Base-by-base conservation (phyloP, 2,113 vertebrate species). In the Ciconia boyciana region DNA sequence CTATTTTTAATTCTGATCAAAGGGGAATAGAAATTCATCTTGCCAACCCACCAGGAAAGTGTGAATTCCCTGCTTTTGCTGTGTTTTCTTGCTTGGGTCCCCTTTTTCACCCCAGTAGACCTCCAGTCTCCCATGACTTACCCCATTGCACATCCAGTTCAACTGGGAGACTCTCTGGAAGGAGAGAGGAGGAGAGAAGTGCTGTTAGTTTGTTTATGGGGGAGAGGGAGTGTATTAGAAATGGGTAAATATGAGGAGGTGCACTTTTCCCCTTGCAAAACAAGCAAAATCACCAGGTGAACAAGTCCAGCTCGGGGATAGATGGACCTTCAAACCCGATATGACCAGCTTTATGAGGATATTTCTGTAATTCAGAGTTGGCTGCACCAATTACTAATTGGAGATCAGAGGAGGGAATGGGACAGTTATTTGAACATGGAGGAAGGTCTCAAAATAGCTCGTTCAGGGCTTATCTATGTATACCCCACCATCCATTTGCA, bases 391-490 rank as follows among this genome's bases (percentile, higher is more conserved):
- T 48, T 46, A 17, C 43, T 12, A 5, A 41, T 7, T 11, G 11
- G 43, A 24, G 19, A n/a, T 24, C 43, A 19, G 43, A 49, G 43
- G 12, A 66, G 29, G 71, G 83, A 34, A 24, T 3, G 34, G 41
- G 61, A 28, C 13, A 22, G 43, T 49, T 57, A 24, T 34, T n/a
- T 24, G 29, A 28, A 34, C 18, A 2, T 0, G 19, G 43, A 29
- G 24, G 76, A 86, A 2, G 4, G 43, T 8, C 71, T 68, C 52
- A n/a, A 49, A 86, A 49, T 29, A 57, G 18, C 71, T 49, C 14
- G 0, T 28, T 34, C 22, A 2, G 43, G 51, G 15, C 11, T 66
- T n/a, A 58, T 29, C 43, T 41, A 7, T 1, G 8, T 3, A 7
- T 2, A 52, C 11, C 9, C 58, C 49, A 13, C 32, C 58, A 10